These are phyloP conservation scores for Umimayanthus chanpuru DNA, from an alignment of 92 coral and sea anemone species.

Conservation along the genomic window DNA sequence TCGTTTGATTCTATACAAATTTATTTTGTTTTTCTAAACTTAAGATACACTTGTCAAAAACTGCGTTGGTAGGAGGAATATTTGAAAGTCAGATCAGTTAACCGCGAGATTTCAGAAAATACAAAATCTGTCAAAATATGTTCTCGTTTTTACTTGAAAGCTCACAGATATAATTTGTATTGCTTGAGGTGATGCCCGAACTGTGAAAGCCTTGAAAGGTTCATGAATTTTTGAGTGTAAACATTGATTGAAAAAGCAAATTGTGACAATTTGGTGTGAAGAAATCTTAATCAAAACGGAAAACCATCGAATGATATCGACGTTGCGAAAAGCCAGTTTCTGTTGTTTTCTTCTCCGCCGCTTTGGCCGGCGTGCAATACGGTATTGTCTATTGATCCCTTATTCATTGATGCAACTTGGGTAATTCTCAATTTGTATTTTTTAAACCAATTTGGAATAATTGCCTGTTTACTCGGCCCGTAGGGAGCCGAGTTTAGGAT, in stretches of 20 bases:
- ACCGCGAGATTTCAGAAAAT: neutral
- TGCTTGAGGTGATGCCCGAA: neutral
- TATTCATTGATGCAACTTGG: too few relatives aligned
- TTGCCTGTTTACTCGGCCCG: too few relatives aligned
- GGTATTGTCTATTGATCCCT: too few relatives aligned
- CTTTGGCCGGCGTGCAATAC: neutral
- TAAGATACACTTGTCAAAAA: conserved; percentile 12
- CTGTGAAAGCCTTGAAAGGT: neutral
- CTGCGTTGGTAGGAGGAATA: neutral
- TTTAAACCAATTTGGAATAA: too few relatives aligned
- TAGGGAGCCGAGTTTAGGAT: too few relatives aligned
- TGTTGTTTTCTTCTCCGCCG: too few relatives aligned
- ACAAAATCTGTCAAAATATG: too few relatives aligned
- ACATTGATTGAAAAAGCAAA: neutral
- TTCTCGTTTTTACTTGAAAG: neutral
- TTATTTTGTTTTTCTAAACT: conserved; percentile 20
- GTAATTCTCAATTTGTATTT: too few relatives aligned
- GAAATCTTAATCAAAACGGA: neutral
- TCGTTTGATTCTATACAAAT: conserved; percentile 21
- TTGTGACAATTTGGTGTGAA: neutral
- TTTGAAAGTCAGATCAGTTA: neutral
- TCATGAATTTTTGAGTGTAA: neutral
- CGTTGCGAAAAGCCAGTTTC: neutral
- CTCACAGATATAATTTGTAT: neutral
- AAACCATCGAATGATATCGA: too few relatives aligned